phyloP scores from a whole-genome alignment of 2,113 vertebrate genomes.

The Scopus umbretta region DNA sequence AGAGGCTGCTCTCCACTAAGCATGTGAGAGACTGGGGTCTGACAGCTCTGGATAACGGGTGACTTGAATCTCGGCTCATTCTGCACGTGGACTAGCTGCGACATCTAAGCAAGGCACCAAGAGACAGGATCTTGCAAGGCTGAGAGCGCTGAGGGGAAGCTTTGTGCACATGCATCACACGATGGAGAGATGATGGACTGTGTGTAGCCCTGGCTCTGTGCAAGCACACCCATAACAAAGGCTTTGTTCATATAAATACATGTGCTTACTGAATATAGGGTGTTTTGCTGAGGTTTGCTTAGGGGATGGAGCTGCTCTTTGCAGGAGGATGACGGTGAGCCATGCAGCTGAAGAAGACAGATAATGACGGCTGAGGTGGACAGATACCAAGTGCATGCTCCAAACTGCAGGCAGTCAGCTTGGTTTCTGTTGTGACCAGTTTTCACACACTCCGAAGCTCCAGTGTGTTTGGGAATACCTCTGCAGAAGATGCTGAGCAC shows the following conservation, averaged over 20 bases:
- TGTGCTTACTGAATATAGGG: not conserved
- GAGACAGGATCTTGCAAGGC: not conserved
- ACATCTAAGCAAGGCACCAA: not conserved
- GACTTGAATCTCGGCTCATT: not conserved
- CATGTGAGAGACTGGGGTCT: not conserved
- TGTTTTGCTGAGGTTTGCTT: not conserved
- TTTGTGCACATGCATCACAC: fast-evolving
- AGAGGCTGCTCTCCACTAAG: not conserved
- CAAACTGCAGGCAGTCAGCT: not conserved
- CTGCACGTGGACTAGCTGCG: not conserved
- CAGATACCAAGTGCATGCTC: not conserved
- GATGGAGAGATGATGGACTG: not conserved
- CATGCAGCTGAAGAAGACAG: not conserved
- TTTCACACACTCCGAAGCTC: not conserved
- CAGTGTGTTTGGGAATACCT: not conserved
- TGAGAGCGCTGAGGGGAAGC: not conserved
- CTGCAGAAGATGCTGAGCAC: not conserved
- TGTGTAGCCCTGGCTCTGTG: not conserved
- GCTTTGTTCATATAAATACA: not conserved
- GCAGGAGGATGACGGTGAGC: fast-evolving
- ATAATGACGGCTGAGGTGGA: not conserved
- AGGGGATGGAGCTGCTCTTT: not conserved
- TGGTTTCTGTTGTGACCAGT: fast-evolving
- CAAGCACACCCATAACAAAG: not conserved
- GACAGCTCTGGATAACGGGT: not conserved